A percentile compares a stretch with the other conserved stretches of the same genome.
Evolutionary conservation across 1,140 invertebrate genomes (phyloP).

Genomic region (Carposina sasakii): DNA sequence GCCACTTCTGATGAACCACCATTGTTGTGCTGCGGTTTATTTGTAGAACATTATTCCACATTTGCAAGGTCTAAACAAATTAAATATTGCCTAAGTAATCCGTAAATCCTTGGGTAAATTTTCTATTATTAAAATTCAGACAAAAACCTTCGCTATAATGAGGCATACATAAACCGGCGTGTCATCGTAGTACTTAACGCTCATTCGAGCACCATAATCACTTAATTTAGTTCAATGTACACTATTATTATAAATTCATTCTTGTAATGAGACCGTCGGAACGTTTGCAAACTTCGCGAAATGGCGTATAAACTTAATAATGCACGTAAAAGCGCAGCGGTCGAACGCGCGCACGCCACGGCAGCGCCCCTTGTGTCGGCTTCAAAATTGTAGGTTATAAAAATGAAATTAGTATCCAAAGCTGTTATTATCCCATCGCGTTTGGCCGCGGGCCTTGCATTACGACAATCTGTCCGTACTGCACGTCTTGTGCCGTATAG

Average conservation of each 20-base stretch:
- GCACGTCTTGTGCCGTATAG: slow-evolving; percentile 68
- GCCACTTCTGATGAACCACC: slow-evolving; percentile 22
- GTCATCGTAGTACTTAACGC: slow-evolving; percentile 61
- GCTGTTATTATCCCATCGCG: slow-evolving; percentile 74
- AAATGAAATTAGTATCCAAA: slow-evolving; percentile 75
- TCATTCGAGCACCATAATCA: slow-evolving; percentile 59
- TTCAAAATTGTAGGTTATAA: slow-evolving; percentile 73
- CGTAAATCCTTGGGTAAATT: slow-evolving; percentile 32
- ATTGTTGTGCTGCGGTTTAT: slow-evolving; percentile 26
- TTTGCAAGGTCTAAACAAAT: slow-evolving; percentile 29
- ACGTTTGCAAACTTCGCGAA: slow-evolving; percentile 67
- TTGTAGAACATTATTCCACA: slow-evolving; percentile 22
- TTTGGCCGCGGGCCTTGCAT: slow-evolving; percentile 70
- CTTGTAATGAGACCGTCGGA: slow-evolving; percentile 58
- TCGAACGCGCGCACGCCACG: slow-evolving; percentile 63
- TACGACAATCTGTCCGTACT: slow-evolving; percentile 72
- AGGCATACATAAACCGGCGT: slow-evolving; percentile 51
- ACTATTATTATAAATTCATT: slow-evolving; percentile 65
- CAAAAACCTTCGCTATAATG: slow-evolving; percentile 43
- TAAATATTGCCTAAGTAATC: slow-evolving; percentile 32
- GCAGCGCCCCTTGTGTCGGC: slow-evolving; percentile 71
- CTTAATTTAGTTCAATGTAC: slow-evolving; percentile 59
- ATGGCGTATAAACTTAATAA: slow-evolving; percentile 71
- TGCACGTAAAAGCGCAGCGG: slow-evolving; percentile 62
- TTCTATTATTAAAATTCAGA: slow-evolving; percentile 30